Evolutionary conservation across 2,113 vertebrate genomes (phyloP).

Genomic region (Hiodon alosoides): DNA sequence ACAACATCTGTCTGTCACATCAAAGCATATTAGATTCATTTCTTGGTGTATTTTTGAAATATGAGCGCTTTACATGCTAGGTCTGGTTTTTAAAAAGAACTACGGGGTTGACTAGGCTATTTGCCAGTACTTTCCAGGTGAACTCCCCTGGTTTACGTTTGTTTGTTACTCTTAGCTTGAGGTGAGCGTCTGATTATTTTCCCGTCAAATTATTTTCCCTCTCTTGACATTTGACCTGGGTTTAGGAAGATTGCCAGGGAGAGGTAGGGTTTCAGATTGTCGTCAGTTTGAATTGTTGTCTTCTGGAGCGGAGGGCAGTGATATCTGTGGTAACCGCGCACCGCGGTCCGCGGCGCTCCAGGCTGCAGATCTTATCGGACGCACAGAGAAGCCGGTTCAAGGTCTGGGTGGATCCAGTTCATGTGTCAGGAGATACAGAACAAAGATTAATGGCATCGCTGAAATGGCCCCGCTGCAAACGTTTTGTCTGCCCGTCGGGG

Average conservation of each 20-base stretch:
- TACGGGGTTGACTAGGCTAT: slow-evolving; percentile 39
- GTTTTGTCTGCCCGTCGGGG: slow-evolving; percentile 37
- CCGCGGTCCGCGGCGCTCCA: slow-evolving; percentile 33
- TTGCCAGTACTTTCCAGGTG: slow-evolving; percentile 37
- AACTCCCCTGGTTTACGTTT: slow-evolving; percentile 35
- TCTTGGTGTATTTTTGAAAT: too few relatives aligned
- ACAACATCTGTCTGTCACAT: too few relatives aligned
- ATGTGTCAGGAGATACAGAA: slow-evolving; percentile 53
- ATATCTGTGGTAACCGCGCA: slow-evolving; percentile 26
- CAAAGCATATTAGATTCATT: too few relatives aligned
- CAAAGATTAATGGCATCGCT: slow-evolving; percentile 62
- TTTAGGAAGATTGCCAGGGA: slow-evolving; percentile 53
- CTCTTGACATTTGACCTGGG: slow-evolving; percentile 57
- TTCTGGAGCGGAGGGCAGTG: slow-evolving; percentile 36
- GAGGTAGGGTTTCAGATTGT: slow-evolving; percentile 53
- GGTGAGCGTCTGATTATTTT: slow-evolving; percentile 31
- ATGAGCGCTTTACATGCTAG: too few relatives aligned
- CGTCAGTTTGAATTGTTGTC: slow-evolving; percentile 55
- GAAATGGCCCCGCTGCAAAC: slow-evolving; percentile 44
- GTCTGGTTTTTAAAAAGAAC: too few relatives aligned
- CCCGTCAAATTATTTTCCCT: slow-evolving; percentile 49
- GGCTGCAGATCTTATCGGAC: slow-evolving; percentile 44
- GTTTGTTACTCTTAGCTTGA: slow-evolving; percentile 59
- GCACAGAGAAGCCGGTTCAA: slow-evolving; percentile 38
- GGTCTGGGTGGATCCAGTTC: slow-evolving; percentile 49